Evolutionary conservation across 1,140 invertebrate genomes (phyloP), one percentile per base, ranked within the genome.

Genomic region (Chrysomallon squamiferum): DNA sequence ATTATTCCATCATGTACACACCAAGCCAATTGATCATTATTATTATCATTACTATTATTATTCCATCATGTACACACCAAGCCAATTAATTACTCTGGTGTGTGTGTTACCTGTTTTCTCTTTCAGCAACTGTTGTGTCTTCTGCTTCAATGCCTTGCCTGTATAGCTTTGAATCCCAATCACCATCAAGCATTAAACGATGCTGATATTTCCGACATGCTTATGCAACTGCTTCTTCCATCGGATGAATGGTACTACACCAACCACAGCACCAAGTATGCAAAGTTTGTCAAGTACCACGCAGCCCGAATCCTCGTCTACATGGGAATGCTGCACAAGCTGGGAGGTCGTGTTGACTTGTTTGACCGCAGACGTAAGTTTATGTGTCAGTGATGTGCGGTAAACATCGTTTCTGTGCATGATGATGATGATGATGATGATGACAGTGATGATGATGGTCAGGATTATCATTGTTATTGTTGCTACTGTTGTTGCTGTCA

Each of bases 231-330:
- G 22, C 85, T 92, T 35, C 81, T 92, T 50, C 91, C 91, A 6
- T 91, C 90, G 0, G 91, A 92, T 78, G 91, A 92, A 76, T 91
- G 90, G 89, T 92, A 91, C 83, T 92, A 92, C 84, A 92, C 90
- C 43, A 91, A 91, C 78, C 90, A 92, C 77, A 90, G 88, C 68
- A 92, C 90, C 38, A 89, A 90, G 72, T 91, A 91, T 78, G 90
- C 90, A 22, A 87, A 88, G 57, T 92, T 88, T 77, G 91, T 92
- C 32, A 92, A 92, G 77, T 90, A 91, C 79, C 90, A 92, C 75
- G 90, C 90, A 0, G 90, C 91, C 3, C 78, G 90, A 62, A 88
- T 90, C 20, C 85, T 92, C 3, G 89, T 92, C 30, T 89, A 89
- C 75, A 81, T 89, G 75, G 88, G 88, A n/a, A 76, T 88, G 35